These are phyloP conservation scores for Diglossa cyanea DNA, from an alignment of 2,797 vertebrate species.

Conservation along the genomic window DNA sequence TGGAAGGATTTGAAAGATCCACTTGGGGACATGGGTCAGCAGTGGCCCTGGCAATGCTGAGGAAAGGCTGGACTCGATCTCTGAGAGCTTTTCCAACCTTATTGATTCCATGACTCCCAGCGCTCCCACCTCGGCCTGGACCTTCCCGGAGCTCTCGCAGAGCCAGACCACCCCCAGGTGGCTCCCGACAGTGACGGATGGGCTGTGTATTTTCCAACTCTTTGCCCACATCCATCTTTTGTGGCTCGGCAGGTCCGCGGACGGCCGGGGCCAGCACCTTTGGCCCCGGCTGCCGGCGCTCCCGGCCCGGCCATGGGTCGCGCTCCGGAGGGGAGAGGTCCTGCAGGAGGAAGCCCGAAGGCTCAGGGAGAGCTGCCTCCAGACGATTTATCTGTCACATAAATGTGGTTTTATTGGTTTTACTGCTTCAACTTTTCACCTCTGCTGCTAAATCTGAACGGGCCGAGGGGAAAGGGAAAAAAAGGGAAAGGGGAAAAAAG, in stretches of 20 bases:
- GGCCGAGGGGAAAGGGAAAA: not conserved
- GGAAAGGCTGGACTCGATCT: accelerated
- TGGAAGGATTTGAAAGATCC: not conserved
- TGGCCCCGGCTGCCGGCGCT: not conserved
- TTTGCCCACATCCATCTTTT: constrained; percentile 33
- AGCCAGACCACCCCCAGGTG: not conserved
- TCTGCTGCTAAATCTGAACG: constrained; percentile 40
- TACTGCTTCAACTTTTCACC: constrained; percentile 76
- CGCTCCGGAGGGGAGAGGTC: not conserved
- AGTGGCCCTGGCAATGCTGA: too few relatives aligned
- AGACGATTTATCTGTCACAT: constrained; percentile 68
- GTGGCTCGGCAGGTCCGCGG: not conserved
- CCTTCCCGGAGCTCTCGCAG: not conserved
- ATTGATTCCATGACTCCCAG: accelerated
- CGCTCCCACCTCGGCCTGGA: not conserved
- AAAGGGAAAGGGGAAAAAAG: not conserved
- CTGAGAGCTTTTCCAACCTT: not conserved
- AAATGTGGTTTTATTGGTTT: constrained; percentile 71
- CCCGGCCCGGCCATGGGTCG: not conserved
- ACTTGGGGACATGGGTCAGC: accelerated
- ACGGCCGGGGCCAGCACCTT: not conserved
- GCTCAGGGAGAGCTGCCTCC: not conserved
- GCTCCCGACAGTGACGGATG: constrained; percentile 11
- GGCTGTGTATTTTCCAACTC: constrained; percentile 4
- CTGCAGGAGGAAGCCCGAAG: not conserved